A percentile compares a stretch with the other conserved stretches of the same genome.
These are phyloP conservation scores for Philereme transversata DNA, from an alignment of 2,888 invertebrate genomes.

Conservation along the genomic window DNA sequence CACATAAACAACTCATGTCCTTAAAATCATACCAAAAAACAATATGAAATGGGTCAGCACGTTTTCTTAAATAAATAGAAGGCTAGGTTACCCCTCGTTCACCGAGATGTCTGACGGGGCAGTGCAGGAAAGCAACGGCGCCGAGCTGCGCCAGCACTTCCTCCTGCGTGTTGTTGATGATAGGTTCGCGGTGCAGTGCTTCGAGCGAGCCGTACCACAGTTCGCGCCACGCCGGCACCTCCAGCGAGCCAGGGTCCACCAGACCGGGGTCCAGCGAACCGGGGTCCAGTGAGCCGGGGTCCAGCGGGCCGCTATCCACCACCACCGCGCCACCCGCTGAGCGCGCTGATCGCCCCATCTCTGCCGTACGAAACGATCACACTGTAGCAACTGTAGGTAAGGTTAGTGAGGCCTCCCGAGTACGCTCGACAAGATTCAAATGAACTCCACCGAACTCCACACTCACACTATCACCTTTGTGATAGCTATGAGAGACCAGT, in stretches of 20 bases:
- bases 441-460: no score
- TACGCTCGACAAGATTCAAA: no score
- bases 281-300: constrained; percentile 36
- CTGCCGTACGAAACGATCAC: not conserved
- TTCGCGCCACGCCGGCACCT: constrained; percentile 85
- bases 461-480: no score
- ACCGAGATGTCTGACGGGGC: constrained; percentile 89
- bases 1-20: no score
- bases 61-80: no score
- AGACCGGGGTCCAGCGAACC: constrained; percentile 39
- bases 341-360: constrained; percentile 5
- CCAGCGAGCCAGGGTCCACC: constrained; percentile 42
- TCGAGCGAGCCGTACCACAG: constrained; percentile 84
- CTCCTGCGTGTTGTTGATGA: constrained; percentile 89
- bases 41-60: no score
- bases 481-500: no score
- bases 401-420: no score
- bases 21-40: no score
- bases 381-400: not conserved
- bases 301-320: constrained; percentile 19
- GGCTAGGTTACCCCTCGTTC: constrained; percentile 85
- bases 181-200: constrained; percentile 70
- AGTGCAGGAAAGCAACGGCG: constrained; percentile 91
- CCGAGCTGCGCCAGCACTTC: constrained; percentile 91
- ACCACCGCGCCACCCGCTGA: constrained; percentile 16